Conservation (phyloP, 1,140 invertebrate genomes). For the Ditylenchus dipsaci region DNA sequence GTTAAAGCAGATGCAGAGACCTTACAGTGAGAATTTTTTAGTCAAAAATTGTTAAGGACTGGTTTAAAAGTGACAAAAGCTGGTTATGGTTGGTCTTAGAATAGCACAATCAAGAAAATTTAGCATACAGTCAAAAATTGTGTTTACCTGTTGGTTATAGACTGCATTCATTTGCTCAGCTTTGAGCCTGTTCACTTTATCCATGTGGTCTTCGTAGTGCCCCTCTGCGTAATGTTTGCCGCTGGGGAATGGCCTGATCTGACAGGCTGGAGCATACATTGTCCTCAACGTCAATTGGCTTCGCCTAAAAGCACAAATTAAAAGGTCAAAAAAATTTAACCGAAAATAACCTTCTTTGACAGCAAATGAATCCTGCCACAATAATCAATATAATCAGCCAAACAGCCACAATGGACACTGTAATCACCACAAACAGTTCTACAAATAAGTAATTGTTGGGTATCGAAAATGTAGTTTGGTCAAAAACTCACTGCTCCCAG, state of each 20-base stretch:
- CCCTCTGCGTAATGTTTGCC: constrained; percentile 20
- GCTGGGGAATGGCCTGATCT: constrained; percentile 44
- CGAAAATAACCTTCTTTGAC: constrained; percentile 35
- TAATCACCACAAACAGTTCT: constrained; percentile 51
- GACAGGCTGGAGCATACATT: constrained; percentile 54
- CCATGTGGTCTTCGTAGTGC: constrained; percentile 54
- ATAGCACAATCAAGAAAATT: no score
- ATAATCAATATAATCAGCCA: constrained; percentile 50
- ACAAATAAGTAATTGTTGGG: constrained; percentile 1
- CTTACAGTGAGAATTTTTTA: no score
- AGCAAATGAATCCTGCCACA: constrained; percentile 52
- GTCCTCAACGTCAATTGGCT: constrained; percentile 43
- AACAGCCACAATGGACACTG: constrained; percentile 49
- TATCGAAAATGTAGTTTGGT: neutral
- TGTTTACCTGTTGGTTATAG: constrained; percentile 13
- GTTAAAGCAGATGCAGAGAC: no score
- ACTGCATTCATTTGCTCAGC: constrained; percentile 45
- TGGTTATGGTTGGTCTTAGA: neutral
- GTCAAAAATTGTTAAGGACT: no score
- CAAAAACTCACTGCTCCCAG: constrained; percentile 25
- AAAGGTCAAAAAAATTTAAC: neutral
- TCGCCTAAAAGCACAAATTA: constrained; percentile 20
- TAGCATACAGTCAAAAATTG: neutral
- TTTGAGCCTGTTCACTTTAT: constrained; percentile 46
- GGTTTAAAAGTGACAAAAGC: neutral